A percentile compares a stretch with the other conserved stretches of the same genome.
phyloP scores from a whole-genome alignment of 2,888 invertebrate genomes.

The Orchestes rusci region DNA sequence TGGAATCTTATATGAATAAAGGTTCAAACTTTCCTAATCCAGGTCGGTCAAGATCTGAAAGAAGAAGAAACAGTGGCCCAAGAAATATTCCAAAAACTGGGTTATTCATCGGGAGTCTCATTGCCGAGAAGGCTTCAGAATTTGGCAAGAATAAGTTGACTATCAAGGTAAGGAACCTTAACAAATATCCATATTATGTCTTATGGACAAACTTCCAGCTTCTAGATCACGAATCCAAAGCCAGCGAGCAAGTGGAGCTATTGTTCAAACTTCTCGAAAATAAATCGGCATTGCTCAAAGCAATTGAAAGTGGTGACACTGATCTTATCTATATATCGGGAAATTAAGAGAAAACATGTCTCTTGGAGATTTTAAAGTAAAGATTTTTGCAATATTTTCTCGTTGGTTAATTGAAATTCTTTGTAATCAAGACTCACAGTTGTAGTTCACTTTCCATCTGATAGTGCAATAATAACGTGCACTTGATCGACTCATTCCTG shows the following conservation, averaged over 20 bases:
- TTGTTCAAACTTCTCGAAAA: constrained; percentile 63
- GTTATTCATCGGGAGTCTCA: constrained; percentile 83
- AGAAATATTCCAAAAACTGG: constrained; percentile 84
- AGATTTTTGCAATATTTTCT: constrained; percentile 73
- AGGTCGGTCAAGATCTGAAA: constrained; percentile 67
- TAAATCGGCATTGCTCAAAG: constrained; percentile 76
- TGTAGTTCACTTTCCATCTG: constrained; percentile 75
- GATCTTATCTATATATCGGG: constrained; percentile 83
- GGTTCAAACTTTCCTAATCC: no score
- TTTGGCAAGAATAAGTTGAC: constrained; percentile 82
- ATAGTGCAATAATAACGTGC: no score
- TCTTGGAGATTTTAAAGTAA: constrained; percentile 80
- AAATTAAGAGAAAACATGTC: constrained; percentile 81
- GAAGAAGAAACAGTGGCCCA: constrained; percentile 83
- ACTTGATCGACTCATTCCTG: constrained; percentile 51
- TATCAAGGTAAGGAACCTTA: constrained; percentile 81
- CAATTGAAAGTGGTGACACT: constrained; percentile 91
- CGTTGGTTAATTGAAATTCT: no score
- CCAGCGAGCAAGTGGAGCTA: constrained; percentile 53
- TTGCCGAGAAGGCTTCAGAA: constrained; percentile 87
- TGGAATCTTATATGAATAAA: no score
- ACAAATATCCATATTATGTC: no score
- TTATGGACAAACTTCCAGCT: constrained; percentile 63
- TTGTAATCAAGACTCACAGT: no score
- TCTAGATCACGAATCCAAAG: constrained; percentile 82